These are phyloP conservation scores for Tupaia chinensis DNA, from an alignment of 2,113 vertebrate species.

Conservation along the genomic window DNA sequence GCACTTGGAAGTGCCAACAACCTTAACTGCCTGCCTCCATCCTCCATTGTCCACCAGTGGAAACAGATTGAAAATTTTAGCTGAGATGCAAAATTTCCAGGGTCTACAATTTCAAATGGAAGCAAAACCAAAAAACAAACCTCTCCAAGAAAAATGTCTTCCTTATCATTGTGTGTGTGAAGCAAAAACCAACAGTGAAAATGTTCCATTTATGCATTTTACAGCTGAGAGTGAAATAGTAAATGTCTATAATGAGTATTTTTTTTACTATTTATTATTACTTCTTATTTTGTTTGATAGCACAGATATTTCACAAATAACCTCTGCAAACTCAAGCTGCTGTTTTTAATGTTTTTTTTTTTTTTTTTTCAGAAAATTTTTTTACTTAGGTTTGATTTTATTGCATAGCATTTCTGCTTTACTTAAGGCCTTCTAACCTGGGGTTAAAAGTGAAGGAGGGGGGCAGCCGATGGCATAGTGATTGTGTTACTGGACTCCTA, in stretches of 20 bases:
- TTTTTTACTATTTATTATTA: slow-evolving; percentile 26
- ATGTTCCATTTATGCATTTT: slow-evolving; percentile 16
- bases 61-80: slow-evolving; percentile 31
- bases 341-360: slow-evolving; percentile 4
- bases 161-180: not conserved
- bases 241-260: not conserved
- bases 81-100: not conserved
- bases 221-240: not conserved
- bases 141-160: slow-evolving; percentile 8
- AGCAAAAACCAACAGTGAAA: not conserved
- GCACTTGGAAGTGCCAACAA: not conserved
- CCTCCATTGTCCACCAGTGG: not conserved
- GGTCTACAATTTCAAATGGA: not conserved
- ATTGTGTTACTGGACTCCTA: too few relatives aligned
- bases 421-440: not conserved
- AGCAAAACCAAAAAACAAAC: not conserved
- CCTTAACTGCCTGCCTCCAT: not conserved
- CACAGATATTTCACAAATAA: not conserved
- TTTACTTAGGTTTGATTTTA: slow-evolving; percentile 4
- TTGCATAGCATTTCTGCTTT: slow-evolving; percentile 39
- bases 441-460: not conserved
- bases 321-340: not conserved
- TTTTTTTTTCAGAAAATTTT: not conserved
- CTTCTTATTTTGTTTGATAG: slow-evolving; percentile 26
- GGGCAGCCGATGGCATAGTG: too few relatives aligned